Percentiles rank a stretch among this genome's conserved stretches.
These are phyloP conservation scores for Ceratothoa steindachneri DNA, from an alignment of 2,888 invertebrate genomes.

Conservation along the genomic window DNA sequence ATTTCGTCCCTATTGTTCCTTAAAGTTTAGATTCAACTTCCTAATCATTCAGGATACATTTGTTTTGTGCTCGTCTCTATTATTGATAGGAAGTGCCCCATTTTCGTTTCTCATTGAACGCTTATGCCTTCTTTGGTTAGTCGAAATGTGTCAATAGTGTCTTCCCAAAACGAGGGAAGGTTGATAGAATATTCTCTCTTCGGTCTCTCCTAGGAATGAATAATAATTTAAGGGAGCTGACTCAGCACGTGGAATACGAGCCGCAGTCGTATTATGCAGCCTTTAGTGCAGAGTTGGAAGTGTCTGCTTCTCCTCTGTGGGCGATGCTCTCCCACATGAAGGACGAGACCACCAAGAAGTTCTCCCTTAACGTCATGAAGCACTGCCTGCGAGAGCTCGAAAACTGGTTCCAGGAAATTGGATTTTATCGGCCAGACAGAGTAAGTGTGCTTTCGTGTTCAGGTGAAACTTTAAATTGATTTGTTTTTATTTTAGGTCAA, in stretches of 20 bases:
- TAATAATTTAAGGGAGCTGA: conserved; percentile 83
- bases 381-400: conserved; percentile 85
- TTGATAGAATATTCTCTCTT: no score
- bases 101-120: no score
- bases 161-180: no score
- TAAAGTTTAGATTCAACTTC: no score
- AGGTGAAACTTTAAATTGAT: no score
- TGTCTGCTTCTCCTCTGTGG: conserved; percentile 97
- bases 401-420: conserved; percentile 83
- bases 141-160: no score
- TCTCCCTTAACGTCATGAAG: conserved; percentile 72
- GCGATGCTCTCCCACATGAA: conserved; percentile 83
- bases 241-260: conserved; percentile 91
- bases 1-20: no score
- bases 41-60: no score
- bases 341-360: conserved; percentile 68
- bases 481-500: not conserved
- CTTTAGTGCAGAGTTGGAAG: conserved; percentile 94
- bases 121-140: no score
- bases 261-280: conserved; percentile 96
- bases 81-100: no score
- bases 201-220: conserved; percentile 97
- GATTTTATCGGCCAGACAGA: conserved; percentile 65
- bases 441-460: no score
- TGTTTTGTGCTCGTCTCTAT: no score